A percentile compares a stretch with the other conserved stretches of the same genome.
Conservation (phyloP, 2,113 vertebrate genomes). For the Equus quagga region DNA sequence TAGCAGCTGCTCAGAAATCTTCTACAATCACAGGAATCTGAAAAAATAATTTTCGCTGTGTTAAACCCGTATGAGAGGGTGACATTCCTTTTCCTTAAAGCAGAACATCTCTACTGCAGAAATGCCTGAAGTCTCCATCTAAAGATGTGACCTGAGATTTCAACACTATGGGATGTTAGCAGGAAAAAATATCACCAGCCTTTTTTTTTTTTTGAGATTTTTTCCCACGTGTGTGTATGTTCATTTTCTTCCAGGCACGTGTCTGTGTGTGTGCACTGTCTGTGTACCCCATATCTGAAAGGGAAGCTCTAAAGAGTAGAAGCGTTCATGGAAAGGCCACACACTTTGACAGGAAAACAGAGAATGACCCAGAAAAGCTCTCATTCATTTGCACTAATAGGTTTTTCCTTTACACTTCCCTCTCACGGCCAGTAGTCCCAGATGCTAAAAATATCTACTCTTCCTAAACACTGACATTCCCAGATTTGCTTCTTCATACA, state of each 20-base stretch:
- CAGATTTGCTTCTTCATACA: not conserved
- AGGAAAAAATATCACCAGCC: not conserved
- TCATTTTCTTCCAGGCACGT: fast-evolving
- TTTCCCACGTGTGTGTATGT: not conserved
- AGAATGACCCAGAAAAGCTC: not conserved
- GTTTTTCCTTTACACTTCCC: fast-evolving
- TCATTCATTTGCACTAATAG: not conserved
- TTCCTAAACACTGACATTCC: not conserved
- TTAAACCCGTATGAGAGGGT: not conserved
- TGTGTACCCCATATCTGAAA: not conserved
- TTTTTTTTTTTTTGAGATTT: not conserved
- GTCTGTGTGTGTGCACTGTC: fast-evolving
- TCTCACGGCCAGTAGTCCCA: not conserved
- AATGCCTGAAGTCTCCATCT: not conserved
- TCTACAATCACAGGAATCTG: not conserved
- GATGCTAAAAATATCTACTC: fast-evolving
- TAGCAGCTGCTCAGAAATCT: not conserved
- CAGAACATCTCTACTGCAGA: not conserved
- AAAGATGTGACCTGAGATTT: not conserved
- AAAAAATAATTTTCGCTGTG: not conserved
- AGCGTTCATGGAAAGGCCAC: fast-evolving
- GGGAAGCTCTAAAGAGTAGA: fast-evolving
- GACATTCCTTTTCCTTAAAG: not conserved
- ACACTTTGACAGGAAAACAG: too few relatives aligned
- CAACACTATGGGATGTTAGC: not conserved